Conservation (phyloP, 2,113 vertebrate species). For the Phoenicopterus ruber region DNA sequence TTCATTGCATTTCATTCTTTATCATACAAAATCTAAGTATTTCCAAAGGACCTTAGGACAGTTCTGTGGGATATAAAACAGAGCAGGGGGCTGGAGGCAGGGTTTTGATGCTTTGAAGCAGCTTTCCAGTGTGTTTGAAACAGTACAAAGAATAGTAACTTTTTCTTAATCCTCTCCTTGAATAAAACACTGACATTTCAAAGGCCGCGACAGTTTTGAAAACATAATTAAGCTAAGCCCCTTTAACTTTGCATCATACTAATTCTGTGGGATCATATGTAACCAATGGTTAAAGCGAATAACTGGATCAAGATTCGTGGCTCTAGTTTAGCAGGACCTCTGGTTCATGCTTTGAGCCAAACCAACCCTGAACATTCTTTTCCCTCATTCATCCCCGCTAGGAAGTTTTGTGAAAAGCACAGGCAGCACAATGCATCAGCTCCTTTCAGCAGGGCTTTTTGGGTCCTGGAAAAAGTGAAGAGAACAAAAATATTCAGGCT, state of each 20-base stretch:
- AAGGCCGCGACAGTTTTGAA: slow-evolving; percentile 16
- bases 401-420: slow-evolving; percentile 26
- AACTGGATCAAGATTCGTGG: slow-evolving; percentile 12
- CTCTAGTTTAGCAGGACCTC: not conserved
- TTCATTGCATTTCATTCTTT: not conserved
- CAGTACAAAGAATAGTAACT: slow-evolving; percentile 10
- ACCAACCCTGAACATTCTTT: not conserved
- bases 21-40: not conserved
- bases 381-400: not conserved
- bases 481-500: slow-evolving; percentile 18
- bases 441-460: not conserved
- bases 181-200: slow-evolving; percentile 33
- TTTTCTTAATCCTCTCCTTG: slow-evolving; percentile 24
- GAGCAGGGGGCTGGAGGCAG: not conserved
- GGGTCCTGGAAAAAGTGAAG: not conserved
- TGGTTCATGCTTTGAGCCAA: slow-evolving; percentile 11
- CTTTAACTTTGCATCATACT: not conserved
- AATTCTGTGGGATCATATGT: slow-evolving; percentile 1
- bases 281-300: not conserved
- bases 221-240: slow-evolving; percentile 30
- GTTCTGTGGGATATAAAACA: not conserved
- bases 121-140: slow-evolving; percentile 5
- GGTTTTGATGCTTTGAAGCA: not conserved
- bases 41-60: not conserved
- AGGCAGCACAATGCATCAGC: not conserved